Conservation (phyloP, 2,888 invertebrate species). For the Thumatha senex region DNA sequence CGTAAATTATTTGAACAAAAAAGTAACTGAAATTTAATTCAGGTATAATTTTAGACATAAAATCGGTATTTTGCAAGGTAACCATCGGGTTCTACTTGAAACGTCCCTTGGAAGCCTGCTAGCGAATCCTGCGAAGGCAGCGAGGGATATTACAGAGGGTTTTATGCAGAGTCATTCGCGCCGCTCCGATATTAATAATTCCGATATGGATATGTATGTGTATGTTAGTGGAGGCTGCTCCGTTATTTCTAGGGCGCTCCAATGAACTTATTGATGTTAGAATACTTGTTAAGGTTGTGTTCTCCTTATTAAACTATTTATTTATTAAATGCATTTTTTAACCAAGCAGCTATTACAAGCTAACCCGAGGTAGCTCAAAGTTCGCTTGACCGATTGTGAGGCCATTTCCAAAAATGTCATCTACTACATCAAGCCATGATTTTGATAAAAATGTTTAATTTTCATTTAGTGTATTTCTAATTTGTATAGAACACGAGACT, state of each 20-base stretch:
- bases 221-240: constrained; percentile 4
- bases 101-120: background rate
- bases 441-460: too few species aligned
- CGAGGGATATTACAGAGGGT: constrained; percentile 24
- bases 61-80: constrained; percentile 1
- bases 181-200: constrained; percentile 34
- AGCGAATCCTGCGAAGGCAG: constrained; percentile 1
- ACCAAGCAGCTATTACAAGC: too few species aligned
- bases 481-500: too few species aligned
- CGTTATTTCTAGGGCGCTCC: background rate
- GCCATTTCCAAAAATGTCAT: too few species aligned
- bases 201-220: constrained; percentile 11
- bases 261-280: constrained; percentile 2
- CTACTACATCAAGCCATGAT: too few species aligned
- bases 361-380: too few species aligned
- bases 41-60: background rate
- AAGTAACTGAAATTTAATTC: too few species aligned
- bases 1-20: too few species aligned
- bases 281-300: background rate
- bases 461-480: too few species aligned
- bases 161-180: constrained; percentile 38
- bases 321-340: too few species aligned
- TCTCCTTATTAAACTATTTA: background rate
- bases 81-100: background rate
- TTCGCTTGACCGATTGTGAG: too few species aligned